Evolutionary conservation across 2,888 invertebrate genomes (phyloP), one percentile per base, ranked within the genome.

Genomic region (Acanthosoma haemorrhoidale): DNA sequence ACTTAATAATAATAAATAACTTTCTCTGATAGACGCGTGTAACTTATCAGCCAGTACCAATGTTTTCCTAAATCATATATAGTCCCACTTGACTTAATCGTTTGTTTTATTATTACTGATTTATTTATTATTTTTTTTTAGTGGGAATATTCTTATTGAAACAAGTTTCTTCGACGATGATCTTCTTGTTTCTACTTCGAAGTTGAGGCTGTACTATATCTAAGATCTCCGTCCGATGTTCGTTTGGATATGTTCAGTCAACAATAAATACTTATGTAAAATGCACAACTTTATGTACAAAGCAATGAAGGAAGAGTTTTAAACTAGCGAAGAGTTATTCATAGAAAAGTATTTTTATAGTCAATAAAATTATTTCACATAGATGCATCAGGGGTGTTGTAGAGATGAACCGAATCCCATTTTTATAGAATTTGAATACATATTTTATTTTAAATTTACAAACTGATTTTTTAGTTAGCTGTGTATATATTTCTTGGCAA

Each of bases 151-250:
- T 66, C 92, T 96, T 29, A 96, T 97, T 75, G 96, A 97, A 83
- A 97, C 96, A 0, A 93, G 93, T 80, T 97, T 97, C 82, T 98
- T 87, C 80, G 97, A 99, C 80, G 96, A 93, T 76, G 93, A 96
- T 77, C 84, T 95, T 63, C 86, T 96, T 76, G 94, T 99, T 75
- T 92, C 94, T 72, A 96, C 94, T 60, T 99, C 98, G 16, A 89
- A 88, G 81, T 96, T 99, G 71, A 87, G 97, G 72, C 86, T 99
- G 59, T 98, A 92, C 83, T 99, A 99, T 78, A 89, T 97, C 66
- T 98, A 85, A 87, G 72, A 13, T 69, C 13, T 21, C 18, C 61
- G 21, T 36, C 61, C 36, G 9, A 13, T 9, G 11, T 21, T n/a
- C 51, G n/a, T 51, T 51, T 13, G 25, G 51, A n/a, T 29, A 21